Evolutionary conservation across 2,113 vertebrate genomes (phyloP), one percentile per base, ranked within the genome.

Genomic region (Syrrhaptes paradoxus): DNA sequence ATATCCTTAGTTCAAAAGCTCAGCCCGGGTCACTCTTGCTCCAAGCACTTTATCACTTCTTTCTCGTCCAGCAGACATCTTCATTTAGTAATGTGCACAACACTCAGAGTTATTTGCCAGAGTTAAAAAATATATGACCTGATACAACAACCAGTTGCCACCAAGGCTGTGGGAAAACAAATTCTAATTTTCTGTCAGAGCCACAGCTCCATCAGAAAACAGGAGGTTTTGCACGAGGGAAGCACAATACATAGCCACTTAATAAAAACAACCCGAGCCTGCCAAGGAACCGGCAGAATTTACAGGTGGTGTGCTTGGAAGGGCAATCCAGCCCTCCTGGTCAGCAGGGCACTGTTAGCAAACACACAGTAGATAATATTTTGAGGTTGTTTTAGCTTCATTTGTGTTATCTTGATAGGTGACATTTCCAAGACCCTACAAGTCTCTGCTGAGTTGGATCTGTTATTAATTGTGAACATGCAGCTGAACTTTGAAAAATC

Each of bases 341-440:
- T 70, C 74, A 87, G 87, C 66, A 58, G 59, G n/a, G 63, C 43
- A 25, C 54, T 8, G 1, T 85, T 34, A 88, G 83, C 87, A 96
- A 93, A 96, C 57, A 87, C 55, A 58, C 5, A 5, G 38, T 22
- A 74, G 83, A 86, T 94, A 74, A 77, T 95, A 95, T 94, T 93
- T 94, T 63, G 75, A 90, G 57, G 32, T 36, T 92, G 87, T 7
- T 93, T 85, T 81, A 77, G 45, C 76, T 90, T 80, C 67, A 61
- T 93, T 90, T 93, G 66, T 94, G 46, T 86, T 86, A 67, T 62
- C 48, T 84, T 45, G 59, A 65, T 11, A 67, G 71, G 61, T 84
- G 85, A 74, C 61, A 86, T 95, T 96, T 96, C 79, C 45, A 75
- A 91, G 85, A 63, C 78, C 57, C 38, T 73, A 10, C 0, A 17